These are phyloP conservation scores for Cranoglanis bouderius DNA, from an alignment of 2,113 vertebrate species.

Conservation along the genomic window DNA sequence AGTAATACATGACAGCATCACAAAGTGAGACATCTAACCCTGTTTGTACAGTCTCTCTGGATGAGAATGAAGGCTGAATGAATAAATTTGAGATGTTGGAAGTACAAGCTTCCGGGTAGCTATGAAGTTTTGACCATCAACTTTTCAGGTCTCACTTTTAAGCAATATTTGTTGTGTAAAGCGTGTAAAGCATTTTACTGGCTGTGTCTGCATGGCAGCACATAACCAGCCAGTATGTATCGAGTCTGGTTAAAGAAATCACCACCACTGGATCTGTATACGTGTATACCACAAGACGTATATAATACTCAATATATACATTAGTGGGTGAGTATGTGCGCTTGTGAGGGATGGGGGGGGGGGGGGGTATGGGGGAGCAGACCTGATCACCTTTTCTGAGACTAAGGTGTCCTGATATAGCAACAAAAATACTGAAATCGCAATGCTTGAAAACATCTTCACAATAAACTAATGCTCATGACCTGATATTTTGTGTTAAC, in stretches of 20 bases:
- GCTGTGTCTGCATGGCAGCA: neutral
- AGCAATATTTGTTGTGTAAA: neutral
- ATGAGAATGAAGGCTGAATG: neutral
- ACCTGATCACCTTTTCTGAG: neutral
- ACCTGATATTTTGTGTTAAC: neutral
- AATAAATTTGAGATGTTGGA: neutral
- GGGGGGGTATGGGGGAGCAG: neutral
- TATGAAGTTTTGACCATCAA: neutral
- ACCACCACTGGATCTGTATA: neutral
- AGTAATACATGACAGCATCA: conserved; percentile 32
- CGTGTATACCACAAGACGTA: neutral
- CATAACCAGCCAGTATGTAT: neutral
- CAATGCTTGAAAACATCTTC: too few species aligned
- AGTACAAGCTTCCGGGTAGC: neutral
- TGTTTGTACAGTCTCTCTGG: neutral
- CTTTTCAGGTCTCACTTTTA: neutral
- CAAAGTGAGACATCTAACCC: conserved; percentile 7
- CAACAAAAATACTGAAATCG: neutral
- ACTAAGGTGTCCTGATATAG: neutral
- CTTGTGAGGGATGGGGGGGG: neutral
- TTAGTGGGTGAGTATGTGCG: neutral
- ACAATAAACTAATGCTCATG: neutral
- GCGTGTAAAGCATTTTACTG: neutral
- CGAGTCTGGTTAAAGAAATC: neutral
- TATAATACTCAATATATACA: neutral